These are phyloP conservation scores for Solenopsis fugax DNA, from an alignment of 1,140 invertebrate genomes.

Conservation along the genomic window DNA sequence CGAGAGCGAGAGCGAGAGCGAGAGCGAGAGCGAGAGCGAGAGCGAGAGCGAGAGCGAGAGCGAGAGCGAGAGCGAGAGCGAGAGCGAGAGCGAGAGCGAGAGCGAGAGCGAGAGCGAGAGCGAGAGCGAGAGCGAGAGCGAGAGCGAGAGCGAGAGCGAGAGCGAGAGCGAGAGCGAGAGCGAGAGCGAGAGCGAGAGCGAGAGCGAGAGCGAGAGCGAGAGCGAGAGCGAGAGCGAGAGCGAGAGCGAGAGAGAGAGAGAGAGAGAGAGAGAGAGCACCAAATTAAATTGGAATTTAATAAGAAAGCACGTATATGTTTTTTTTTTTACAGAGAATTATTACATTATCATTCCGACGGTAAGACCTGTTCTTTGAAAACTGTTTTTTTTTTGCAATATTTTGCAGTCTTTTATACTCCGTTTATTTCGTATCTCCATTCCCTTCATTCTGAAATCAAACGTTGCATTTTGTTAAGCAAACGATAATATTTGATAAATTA, in stretches of 20 bases:
- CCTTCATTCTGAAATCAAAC: conserved; percentile 29
- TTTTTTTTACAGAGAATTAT: conserved; percentile 16
- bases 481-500: not conserved
- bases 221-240: too few relatives aligned
- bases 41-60: not conserved
- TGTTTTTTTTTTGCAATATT: not conserved
- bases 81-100: not conserved
- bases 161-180: too few relatives aligned
- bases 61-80: not conserved
- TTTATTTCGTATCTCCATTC: conserved; percentile 15
- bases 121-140: too few relatives aligned
- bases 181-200: too few relatives aligned
- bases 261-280: not conserved
- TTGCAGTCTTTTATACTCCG: conserved; percentile 12
- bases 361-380: conserved; percentile 9
- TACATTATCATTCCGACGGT: conserved; percentile 37
- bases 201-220: too few relatives aligned
- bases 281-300: conserved; percentile 38
- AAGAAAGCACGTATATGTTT: not conserved
- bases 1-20: not conserved
- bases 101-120: too few relatives aligned
- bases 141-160: too few relatives aligned
- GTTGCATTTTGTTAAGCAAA: not conserved
- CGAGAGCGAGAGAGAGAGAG: too few relatives aligned
- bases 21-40: not conserved